A percentile compares a stretch with the other conserved stretches of the same genome.
These are phyloP conservation scores for Esox masquinongy DNA, from an alignment of 2,797 vertebrate genomes.

Conservation along the genomic window DNA sequence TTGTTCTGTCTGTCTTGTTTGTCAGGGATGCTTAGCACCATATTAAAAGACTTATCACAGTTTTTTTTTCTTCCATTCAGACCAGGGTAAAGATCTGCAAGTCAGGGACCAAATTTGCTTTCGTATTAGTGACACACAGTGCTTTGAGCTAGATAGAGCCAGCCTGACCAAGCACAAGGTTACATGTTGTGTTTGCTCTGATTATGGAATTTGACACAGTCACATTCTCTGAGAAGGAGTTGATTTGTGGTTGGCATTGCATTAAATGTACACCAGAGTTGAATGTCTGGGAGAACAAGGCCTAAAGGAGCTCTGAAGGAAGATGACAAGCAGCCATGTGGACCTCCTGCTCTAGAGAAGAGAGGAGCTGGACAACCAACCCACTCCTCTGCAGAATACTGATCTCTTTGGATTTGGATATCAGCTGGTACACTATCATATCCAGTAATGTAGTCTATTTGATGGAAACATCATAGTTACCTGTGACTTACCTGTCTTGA, in stretches of 20 bases:
- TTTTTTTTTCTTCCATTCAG: not conserved
- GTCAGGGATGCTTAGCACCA: not conserved
- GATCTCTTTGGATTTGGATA: too few species aligned
- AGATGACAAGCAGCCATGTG: not conserved
- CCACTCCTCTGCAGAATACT: too few species aligned
- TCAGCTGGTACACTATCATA: too few species aligned
- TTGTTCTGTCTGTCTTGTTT: conserved; percentile 3
- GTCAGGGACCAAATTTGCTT: not conserved
- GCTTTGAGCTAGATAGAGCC: not conserved
- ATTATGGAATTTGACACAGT: conserved; percentile 32
- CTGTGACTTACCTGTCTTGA: too few species aligned
- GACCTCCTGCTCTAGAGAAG: too few species aligned
- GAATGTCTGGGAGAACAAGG: conserved; percentile 1
- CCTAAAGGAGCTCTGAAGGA: conserved; percentile 42
- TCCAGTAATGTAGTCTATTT: too few species aligned
- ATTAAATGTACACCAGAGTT: too few species aligned
- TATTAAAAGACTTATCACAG: not conserved
- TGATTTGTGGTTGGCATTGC: conserved; percentile 30
- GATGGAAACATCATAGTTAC: too few species aligned
- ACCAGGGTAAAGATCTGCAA: not conserved
- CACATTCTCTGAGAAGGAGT: conserved; percentile 12
- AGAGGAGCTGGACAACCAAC: too few species aligned
- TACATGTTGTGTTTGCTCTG: not conserved
- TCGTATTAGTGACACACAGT: not conserved
- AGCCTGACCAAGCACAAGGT: not conserved